Evolutionary conservation across 2,888 invertebrate genomes (phyloP).

Genomic region (Auanema sp.): DNA sequence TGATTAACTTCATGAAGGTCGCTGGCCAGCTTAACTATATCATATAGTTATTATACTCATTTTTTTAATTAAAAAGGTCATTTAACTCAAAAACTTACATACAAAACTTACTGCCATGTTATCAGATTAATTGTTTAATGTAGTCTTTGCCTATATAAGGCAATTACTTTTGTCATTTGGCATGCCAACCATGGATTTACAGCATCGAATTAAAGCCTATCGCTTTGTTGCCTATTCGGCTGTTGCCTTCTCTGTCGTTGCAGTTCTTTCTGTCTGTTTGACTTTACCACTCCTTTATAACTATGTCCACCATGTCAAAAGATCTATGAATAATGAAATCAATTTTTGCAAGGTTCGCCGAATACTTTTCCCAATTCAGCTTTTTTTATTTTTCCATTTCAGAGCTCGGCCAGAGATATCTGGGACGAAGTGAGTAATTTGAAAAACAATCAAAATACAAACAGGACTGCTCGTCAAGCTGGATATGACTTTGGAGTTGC

Average conservation of each 20-base stretch:
- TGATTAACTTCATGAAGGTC: too few relatives aligned
- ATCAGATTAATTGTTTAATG: too few relatives aligned
- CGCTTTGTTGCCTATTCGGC: conserved; percentile 38
- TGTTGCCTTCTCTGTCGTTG: conserved; percentile 35
- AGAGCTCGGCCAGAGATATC: conserved; percentile 44
- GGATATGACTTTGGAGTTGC: conserved; percentile 14
- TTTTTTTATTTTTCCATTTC: background rate
- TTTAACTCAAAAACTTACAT: too few relatives aligned
- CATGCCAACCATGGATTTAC: conserved; percentile 10
- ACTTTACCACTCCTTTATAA: conserved; percentile 38
- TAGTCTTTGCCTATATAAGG: too few relatives aligned
- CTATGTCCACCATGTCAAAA: conserved; percentile 37
- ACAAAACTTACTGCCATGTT: too few relatives aligned
- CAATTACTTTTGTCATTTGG: background rate
- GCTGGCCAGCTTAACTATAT: too few relatives aligned
- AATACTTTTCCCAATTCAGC: background rate
- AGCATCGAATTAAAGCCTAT: conserved; percentile 24
- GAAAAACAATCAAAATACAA: conserved; percentile 34
- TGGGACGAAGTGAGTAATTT: conserved; percentile 44
- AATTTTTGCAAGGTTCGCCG: conserved; percentile 25
- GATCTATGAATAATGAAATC: conserved; percentile 35
- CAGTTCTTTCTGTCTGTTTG: conserved; percentile 33
- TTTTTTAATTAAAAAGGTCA: too few relatives aligned
- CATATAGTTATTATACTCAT: too few relatives aligned
- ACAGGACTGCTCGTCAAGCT: conserved; percentile 45